A percentile compares a stretch with the other conserved stretches of the same genome.
These are phyloP conservation scores for Trichopria drosophilae DNA, from an alignment of 2,888 invertebrate genomes.

Conservation along the genomic window DNA sequence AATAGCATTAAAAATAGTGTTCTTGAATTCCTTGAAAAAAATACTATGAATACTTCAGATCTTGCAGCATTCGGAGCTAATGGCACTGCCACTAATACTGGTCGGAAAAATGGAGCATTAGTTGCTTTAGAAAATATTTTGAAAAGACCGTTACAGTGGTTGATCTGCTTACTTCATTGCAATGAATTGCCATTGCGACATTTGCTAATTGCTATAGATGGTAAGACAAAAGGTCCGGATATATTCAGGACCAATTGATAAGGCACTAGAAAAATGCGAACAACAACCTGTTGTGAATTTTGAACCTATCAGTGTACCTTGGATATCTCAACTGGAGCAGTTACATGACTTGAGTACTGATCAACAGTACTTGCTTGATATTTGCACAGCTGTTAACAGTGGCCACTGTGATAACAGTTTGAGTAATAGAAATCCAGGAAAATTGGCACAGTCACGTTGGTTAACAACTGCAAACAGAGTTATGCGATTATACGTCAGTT, in stretches of 20 bases:
- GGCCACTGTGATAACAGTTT: conserved; percentile 6
- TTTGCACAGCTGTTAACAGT: conserved; percentile 11
- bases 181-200: conserved; percentile 11
- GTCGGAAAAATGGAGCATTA: conserved; percentile 2
- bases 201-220: conserved; percentile 7
- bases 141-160: conserved; percentile 9
- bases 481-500: conserved; percentile 11
- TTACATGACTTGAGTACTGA: conserved; percentile 12
- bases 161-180: conserved; percentile 9
- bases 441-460: conserved; percentile 15
- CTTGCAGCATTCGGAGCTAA: conserved; percentile 11
- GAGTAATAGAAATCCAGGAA: conserved; percentile 5
- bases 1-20: not conserved
- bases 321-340: not conserved
- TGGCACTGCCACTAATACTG: conserved; percentile 12
- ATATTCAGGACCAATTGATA: conserved; percentile 1
- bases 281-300: conserved; percentile 4
- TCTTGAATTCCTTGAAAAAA: conserved; percentile 3
- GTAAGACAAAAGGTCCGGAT: conserved; percentile 2
- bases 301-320: not conserved
- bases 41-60: conserved; percentile 2
- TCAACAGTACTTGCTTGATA: conserved; percentile 17
- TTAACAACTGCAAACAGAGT: conserved; percentile 13
- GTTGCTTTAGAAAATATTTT: not conserved
- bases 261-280: conserved; percentile 6